These are phyloP conservation scores for Acromyrmex heyeri DNA, from an alignment of 1,140 invertebrate species.

Conservation along the genomic window DNA sequence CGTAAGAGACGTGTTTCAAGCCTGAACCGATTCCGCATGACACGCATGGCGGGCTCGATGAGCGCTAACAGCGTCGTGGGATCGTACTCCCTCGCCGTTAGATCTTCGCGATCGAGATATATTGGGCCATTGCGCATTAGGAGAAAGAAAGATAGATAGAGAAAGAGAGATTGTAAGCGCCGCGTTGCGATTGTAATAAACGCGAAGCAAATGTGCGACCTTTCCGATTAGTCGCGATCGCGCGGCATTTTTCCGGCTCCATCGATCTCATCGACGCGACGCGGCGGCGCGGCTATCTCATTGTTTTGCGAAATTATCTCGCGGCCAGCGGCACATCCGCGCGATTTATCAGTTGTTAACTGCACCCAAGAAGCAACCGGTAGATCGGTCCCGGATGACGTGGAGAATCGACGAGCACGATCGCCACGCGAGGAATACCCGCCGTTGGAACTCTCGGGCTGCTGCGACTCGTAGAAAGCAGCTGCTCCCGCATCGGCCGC, in stretches of 20 bases:
- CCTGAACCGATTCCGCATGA: conserved; percentile 62
- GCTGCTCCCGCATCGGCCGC: conserved; percentile 41
- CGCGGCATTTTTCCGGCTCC: not conserved
- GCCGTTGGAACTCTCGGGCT: conserved; percentile 39
- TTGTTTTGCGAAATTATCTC: conserved; percentile 35
- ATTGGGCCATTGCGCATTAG: not conserved
- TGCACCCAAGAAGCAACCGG: conserved; percentile 76
- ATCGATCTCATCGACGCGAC: not conserved
- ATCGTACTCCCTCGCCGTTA: conserved; percentile 66
- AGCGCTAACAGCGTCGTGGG: conserved; percentile 72
- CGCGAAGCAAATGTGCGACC: conserved; percentile 42
- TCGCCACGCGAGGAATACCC: conserved; percentile 58
- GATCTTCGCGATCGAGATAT: conserved; percentile 69
- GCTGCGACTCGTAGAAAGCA: conserved; percentile 29
- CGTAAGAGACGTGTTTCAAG: conserved; percentile 61
- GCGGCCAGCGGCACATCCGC: conserved; percentile 67
- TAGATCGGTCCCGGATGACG: conserved; percentile 66
- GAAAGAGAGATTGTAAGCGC: not conserved
- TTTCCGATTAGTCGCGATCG: conserved; percentile 46
- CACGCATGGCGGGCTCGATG: conserved; percentile 64
- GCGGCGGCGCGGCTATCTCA: not conserved
- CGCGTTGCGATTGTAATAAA: not conserved
- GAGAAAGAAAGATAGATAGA: not conserved
- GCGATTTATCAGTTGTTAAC: conserved; percentile 80
- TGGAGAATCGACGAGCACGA: conserved; percentile 71